phyloP scores from a whole-genome alignment of 2,797 vertebrate species.

The Chrosomus eos region DNA sequence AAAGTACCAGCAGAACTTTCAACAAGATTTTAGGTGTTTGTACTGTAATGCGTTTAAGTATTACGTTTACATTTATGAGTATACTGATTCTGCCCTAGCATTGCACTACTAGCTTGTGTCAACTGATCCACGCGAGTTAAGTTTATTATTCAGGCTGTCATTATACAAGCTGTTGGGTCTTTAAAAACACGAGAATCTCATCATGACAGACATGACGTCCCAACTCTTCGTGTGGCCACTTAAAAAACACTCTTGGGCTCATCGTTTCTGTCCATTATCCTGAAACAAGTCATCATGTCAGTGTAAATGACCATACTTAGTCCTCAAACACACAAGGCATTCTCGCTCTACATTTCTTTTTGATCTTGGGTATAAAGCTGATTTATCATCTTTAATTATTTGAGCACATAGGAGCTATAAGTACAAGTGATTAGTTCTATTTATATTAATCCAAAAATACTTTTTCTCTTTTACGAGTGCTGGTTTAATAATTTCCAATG shows the following conservation, averaged over 20 bases:
- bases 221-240: neutral
- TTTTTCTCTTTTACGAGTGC: neutral
- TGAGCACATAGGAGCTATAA: neutral
- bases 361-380: neutral
- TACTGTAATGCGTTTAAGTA: neutral
- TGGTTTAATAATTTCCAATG: conserved; percentile 13
- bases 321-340: neutral
- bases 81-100: neutral
- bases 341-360: neutral
- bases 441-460: neutral
- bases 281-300: neutral
- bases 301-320: conserved; percentile 6
- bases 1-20: neutral
- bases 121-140: neutral
- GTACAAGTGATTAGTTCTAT: neutral
- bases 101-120: neutral
- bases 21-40: neutral
- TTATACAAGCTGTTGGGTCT: neutral
- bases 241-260: conserved; percentile 14
- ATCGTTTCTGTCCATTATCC: conserved; percentile 3
- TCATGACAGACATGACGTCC: neutral
- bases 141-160: neutral
- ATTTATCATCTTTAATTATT: neutral
- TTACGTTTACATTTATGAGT: no score
- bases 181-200: neutral